Conservation (phyloP, 2,888 invertebrate genomes). For the Boloria euphrosyne region DNA sequence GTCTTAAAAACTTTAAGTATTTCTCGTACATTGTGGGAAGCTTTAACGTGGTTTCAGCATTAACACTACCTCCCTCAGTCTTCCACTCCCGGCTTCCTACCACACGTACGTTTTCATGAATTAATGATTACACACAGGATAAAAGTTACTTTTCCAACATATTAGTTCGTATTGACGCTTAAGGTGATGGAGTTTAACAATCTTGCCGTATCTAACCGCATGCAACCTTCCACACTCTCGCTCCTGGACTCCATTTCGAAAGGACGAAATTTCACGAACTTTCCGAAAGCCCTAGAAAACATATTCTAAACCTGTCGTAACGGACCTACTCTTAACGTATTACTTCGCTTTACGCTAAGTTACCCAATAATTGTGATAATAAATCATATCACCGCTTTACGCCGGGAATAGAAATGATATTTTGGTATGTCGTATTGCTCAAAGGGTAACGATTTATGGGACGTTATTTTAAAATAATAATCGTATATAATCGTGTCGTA, state of each 20-base stretch:
- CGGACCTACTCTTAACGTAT: slow-evolving; percentile 13
- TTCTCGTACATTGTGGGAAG: slow-evolving; percentile 46
- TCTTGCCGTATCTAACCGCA: slow-evolving; percentile 56
- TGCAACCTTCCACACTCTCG: slow-evolving; percentile 63
- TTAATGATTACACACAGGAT: neutral
- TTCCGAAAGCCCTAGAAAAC: slow-evolving; percentile 14
- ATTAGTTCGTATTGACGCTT: neutral
- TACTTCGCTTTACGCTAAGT: slow-evolving; percentile 42
- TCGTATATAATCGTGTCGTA: slow-evolving; percentile 52
- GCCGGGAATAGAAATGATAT: slow-evolving; percentile 65
- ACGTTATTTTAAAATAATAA: slow-evolving; percentile 56
- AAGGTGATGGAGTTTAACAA: slow-evolving; percentile 62
- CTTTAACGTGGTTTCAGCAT: slow-evolving; percentile 50
- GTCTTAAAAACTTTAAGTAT: neutral
- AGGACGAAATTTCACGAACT: slow-evolving; percentile 8
- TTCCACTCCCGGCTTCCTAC: slow-evolving; percentile 48
- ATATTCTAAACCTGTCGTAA: slow-evolving; percentile 4
- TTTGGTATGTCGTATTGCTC: slow-evolving; percentile 80
- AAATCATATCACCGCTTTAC: slow-evolving; percentile 75
- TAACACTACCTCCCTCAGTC: slow-evolving; percentile 63
- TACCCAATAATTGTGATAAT: slow-evolving; percentile 64
- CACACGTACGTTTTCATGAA: slow-evolving; percentile 22
- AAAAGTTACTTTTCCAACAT: neutral
- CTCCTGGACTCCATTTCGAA: slow-evolving; percentile 52
- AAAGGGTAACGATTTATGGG: slow-evolving; percentile 63